Conservation (phyloP, 2,113 vertebrate species). For the Callaeas wilsoni region DNA sequence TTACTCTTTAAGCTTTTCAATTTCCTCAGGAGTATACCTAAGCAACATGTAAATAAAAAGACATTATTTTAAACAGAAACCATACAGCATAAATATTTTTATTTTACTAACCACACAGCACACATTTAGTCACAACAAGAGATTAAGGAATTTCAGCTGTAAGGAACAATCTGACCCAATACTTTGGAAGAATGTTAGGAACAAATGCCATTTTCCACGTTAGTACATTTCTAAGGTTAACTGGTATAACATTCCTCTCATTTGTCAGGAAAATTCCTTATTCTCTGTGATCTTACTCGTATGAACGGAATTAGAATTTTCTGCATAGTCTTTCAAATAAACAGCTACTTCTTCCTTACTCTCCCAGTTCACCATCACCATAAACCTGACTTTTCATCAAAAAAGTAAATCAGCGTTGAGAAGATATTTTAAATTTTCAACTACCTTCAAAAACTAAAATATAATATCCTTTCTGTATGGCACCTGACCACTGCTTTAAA, state of each 20-base stretch:
- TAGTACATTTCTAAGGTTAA: background rate
- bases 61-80: conserved; percentile 24
- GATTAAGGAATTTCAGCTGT: background rate
- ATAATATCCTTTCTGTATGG: background rate
- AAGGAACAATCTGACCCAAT: background rate
- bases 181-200: background rate
- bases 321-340: background rate
- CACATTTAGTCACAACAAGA: background rate
- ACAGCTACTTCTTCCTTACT: background rate
- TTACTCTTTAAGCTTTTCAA: conserved; percentile 96
- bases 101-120: background rate
- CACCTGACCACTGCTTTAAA: background rate
- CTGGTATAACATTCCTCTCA: background rate
- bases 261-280: background rate
- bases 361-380: background rate
- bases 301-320: background rate
- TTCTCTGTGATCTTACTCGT: background rate
- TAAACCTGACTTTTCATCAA: background rate
- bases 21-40: conserved; percentile 94
- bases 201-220: background rate
- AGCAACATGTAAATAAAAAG: conserved; percentile 29
- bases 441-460: background rate
- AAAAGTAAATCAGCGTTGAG: background rate
- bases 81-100: background rate
- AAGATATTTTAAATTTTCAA: background rate